These are phyloP conservation scores for Misgurnus mizolepis DNA, from an alignment of 2,113 vertebrate species.

Conservation along the genomic window DNA sequence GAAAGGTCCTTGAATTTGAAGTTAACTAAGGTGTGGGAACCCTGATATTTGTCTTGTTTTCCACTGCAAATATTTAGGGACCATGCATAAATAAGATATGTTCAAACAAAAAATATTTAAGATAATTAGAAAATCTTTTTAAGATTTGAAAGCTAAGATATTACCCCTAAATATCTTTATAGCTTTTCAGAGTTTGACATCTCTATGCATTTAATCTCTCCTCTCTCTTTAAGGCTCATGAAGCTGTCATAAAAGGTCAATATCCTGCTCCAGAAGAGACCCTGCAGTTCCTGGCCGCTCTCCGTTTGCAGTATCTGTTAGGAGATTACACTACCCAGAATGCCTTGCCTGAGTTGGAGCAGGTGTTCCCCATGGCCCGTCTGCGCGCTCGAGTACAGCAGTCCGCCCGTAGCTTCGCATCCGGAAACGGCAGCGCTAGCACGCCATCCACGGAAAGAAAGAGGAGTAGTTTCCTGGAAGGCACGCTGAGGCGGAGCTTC, in stretches of 20 bases:
- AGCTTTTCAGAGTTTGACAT: too few species aligned
- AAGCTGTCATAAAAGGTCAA: conserved; percentile 90
- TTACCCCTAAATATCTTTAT: not conserved
- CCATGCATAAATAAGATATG: too few species aligned
- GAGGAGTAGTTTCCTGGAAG: conserved; percentile 93
- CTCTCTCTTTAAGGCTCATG: conserved; percentile 81
- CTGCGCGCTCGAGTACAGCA: conserved; percentile 89
- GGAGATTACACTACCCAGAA: conserved; percentile 78
- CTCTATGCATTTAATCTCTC: not conserved
- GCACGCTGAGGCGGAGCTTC: conserved; percentile 91
- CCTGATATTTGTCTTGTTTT: too few species aligned
- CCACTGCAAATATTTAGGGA: too few species aligned
- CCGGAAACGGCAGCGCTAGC: conserved; percentile 52
- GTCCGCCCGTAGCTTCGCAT: conserved; percentile 80
- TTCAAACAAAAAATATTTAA: too few species aligned
- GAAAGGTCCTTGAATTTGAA: too few species aligned
- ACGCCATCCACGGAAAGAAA: conserved; percentile 77
- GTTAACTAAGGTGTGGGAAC: too few species aligned
- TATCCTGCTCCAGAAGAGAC: conserved; percentile 95
- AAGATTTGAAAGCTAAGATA: too few species aligned
- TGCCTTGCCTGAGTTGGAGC: conserved; percentile 78
- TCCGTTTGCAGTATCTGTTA: conserved; percentile 90
- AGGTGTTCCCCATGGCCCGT: conserved; percentile 86
- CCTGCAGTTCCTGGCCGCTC: conserved; percentile 90
- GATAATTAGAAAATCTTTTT: too few species aligned